A percentile compares a stretch with the other conserved stretches of the same genome.
Evolutionary conservation across 2,113 vertebrate genomes (phyloP).

Genomic region (Stegostoma tigrinum): DNA sequence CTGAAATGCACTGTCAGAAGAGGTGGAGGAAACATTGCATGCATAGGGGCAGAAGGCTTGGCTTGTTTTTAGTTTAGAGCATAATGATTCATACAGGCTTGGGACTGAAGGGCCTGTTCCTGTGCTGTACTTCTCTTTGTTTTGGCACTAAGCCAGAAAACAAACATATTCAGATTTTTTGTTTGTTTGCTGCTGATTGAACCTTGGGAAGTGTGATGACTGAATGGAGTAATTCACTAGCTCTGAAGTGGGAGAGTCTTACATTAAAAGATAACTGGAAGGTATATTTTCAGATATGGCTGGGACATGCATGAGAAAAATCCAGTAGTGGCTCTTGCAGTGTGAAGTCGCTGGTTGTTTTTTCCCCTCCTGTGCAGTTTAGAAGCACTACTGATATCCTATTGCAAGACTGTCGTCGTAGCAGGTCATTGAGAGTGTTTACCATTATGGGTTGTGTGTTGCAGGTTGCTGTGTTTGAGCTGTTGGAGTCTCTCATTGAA

Average conservation of each 20-base stretch:
- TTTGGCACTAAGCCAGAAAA: no score
- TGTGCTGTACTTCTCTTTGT: no score
- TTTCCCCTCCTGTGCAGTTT: background rate
- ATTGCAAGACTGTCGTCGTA: constrained; percentile 39
- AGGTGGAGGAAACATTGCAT: no score
- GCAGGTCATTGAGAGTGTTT: background rate
- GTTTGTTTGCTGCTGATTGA: background rate
- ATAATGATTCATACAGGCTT: no score
- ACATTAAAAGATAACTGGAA: background rate
- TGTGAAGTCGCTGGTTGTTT: fast-evolving
- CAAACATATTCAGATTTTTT: no score
- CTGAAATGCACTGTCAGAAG: no score
- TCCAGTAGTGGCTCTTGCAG: fast-evolving
- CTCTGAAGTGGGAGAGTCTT: background rate
- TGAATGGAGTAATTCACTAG: background rate
- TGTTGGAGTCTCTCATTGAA: constrained; percentile 43
- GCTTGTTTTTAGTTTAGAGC: no score
- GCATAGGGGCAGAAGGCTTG: no score
- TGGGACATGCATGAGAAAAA: constrained; percentile 34
- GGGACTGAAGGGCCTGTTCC: no score
- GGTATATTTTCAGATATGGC: background rate
- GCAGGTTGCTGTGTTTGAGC: constrained; percentile 40
- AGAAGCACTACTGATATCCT: background rate
- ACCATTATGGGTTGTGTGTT: background rate
- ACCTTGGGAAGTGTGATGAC: background rate